Evolutionary conservation across 2,888 invertebrate genomes (phyloP), one percentile per base, ranked within the genome.

Genomic region (Euplexia lucipara): DNA sequence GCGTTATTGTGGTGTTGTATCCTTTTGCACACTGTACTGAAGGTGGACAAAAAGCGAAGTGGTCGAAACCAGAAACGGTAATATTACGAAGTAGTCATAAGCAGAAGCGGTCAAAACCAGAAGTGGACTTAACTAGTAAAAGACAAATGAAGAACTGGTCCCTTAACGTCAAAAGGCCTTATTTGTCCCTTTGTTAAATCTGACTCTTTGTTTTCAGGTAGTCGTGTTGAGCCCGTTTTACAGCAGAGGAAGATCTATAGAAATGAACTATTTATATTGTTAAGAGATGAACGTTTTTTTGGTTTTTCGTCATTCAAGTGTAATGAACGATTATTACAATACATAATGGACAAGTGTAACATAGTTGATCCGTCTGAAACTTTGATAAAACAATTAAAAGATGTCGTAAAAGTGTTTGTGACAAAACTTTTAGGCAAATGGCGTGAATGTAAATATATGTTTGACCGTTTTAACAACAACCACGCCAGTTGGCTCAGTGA

Each of bases 271-370:
- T 35, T 51, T 51, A 2, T 35, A 7, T 14, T n/a, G 20, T 49
- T 35, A n/a, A 49, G 20, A 22, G 45, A 45, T 26, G n/a, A 45
- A 26, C 26, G 26, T n/a, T 26, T 30, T 47, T 30, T 30, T 30
- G 0, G 30, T 26, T 30, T 47, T 47, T 47, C 10, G 32, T 32
- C 48, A 32, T 32, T 1, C 16, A 32, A 48, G 32, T 32, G 8
- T 48, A 32, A 48, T 48, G 48, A 48, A 32, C 48, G 32, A 5
- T 32, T 48, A 48, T 37, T 52, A 37, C 22, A 12, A 52, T 52
- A 37, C 8, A 52, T 16, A 37, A 52, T 22, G 51, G 2, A 22
- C 37, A 3, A 37, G 51, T 51, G 0, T 0, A 37, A 1, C 51
- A 37, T 51, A 51, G 51, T 51, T 0, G 51, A 37, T 1, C 22